These are phyloP conservation scores for Upupa epops DNA, from an alignment of 2,113 vertebrate genomes.

Conservation along the genomic window DNA sequence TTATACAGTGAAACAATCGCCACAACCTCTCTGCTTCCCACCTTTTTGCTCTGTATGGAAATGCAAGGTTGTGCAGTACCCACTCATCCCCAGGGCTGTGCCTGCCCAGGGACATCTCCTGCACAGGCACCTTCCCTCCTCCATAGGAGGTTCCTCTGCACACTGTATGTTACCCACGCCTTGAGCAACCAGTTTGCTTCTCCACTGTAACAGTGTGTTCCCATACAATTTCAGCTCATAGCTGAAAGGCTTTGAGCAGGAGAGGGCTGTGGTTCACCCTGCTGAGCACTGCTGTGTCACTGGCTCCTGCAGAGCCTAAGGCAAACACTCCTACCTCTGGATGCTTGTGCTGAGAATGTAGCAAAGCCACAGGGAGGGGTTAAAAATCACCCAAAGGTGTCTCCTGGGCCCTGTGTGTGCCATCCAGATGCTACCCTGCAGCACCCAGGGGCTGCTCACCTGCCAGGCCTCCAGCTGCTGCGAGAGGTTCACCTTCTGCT, in stretches of 20 bases:
- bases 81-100: accelerated
- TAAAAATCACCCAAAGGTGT: background rate
- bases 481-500: conserved; percentile 97
- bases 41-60: background rate
- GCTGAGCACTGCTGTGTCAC: background rate
- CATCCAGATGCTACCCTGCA: background rate
- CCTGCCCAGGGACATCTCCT: background rate
- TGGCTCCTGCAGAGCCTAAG: background rate
- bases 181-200: background rate
- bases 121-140: accelerated
- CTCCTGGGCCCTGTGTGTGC: background rate
- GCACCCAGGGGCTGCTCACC: conserved; percentile 71
- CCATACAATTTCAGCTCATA: background rate
- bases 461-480: conserved; percentile 99
- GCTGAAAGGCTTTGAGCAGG: background rate
- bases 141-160: background rate
- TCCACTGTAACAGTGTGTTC: background rate
- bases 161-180: background rate
- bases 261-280: background rate
- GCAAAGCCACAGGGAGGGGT: background rate
- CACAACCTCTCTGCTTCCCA: background rate
- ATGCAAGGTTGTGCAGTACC: background rate
- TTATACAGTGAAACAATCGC: background rate
- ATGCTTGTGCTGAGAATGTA: accelerated
- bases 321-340: background rate